phyloP scores from a whole-genome alignment of 2,888 invertebrate genomes.

The Dioctria linearis region DNA sequence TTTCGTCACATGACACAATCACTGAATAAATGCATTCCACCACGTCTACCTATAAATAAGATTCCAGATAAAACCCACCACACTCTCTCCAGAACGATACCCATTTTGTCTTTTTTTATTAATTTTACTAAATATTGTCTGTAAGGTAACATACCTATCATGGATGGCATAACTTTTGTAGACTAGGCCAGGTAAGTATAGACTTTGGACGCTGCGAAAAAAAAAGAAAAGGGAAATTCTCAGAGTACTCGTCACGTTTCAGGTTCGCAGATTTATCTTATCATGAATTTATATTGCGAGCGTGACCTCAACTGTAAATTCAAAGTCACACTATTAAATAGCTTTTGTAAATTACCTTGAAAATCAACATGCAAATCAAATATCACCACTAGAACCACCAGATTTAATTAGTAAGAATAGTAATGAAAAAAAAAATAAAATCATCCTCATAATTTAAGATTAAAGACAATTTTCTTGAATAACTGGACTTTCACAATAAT shows the following conservation, averaged over 20 bases:
- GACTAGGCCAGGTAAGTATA: constrained; percentile 8
- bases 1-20: too few relatives aligned
- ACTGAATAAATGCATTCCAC: too few relatives aligned
- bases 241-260: constrained; percentile 26
- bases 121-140: too few relatives aligned
- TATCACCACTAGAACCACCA: background rate
- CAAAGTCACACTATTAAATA: constrained; percentile 33
- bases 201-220: background rate
- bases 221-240: constrained; percentile 10
- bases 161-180: background rate
- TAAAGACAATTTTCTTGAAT: background rate
- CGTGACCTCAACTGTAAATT: constrained; percentile 26
- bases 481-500: background rate
- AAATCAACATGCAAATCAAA: background rate
- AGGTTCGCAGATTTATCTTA: constrained; percentile 23
- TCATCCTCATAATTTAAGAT: background rate
- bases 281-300: background rate
- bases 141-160: too few relatives aligned
- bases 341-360: constrained; percentile 25
- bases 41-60: too few relatives aligned
- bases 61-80: too few relatives aligned
- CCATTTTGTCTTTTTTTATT: too few relatives aligned
- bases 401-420: background rate
- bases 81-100: too few relatives aligned
- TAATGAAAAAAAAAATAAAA: background rate